These are phyloP conservation scores for Morpho achilles DNA, from an alignment of 2,888 invertebrate genomes.

Conservation along the genomic window DNA sequence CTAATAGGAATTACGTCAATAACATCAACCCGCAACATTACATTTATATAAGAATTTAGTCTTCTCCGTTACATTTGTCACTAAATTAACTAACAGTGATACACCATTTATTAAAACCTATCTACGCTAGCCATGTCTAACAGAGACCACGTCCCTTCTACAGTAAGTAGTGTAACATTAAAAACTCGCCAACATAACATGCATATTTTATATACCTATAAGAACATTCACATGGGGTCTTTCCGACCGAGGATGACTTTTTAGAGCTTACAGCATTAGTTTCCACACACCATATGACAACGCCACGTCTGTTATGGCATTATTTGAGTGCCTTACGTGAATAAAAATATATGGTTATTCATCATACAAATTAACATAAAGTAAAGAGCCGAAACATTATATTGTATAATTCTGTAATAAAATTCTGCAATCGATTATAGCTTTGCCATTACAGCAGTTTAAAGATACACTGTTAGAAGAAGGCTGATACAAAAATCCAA, in stretches of 20 bases:
- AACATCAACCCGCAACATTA: slow-evolving; percentile 72
- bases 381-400: too few relatives aligned
- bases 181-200: slow-evolving; percentile 52
- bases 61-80: slow-evolving; percentile 77
- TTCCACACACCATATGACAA: not conserved
- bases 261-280: not conserved
- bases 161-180: slow-evolving; percentile 69
- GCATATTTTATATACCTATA: slow-evolving; percentile 32
- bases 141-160: slow-evolving; percentile 69
- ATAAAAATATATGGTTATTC: too few relatives aligned
- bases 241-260: slow-evolving; percentile 20
- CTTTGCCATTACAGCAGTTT: too few relatives aligned
- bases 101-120: slow-evolving; percentile 64
- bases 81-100: slow-evolving; percentile 68
- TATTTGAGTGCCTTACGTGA: too few relatives aligned
- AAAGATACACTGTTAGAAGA: too few relatives aligned
- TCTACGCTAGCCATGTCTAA: slow-evolving; percentile 76
- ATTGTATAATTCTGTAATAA: too few relatives aligned
- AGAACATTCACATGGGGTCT: slow-evolving; percentile 23
- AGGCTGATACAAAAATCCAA: too few relatives aligned
- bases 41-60: slow-evolving; percentile 75
- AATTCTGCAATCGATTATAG: too few relatives aligned
- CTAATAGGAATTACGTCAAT: slow-evolving; percentile 61
- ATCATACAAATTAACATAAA: too few relatives aligned
- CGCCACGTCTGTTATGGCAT: not conserved